Evolutionary conservation across 2,888 invertebrate genomes (phyloP).

Genomic region (Zelleria hepariella): DNA sequence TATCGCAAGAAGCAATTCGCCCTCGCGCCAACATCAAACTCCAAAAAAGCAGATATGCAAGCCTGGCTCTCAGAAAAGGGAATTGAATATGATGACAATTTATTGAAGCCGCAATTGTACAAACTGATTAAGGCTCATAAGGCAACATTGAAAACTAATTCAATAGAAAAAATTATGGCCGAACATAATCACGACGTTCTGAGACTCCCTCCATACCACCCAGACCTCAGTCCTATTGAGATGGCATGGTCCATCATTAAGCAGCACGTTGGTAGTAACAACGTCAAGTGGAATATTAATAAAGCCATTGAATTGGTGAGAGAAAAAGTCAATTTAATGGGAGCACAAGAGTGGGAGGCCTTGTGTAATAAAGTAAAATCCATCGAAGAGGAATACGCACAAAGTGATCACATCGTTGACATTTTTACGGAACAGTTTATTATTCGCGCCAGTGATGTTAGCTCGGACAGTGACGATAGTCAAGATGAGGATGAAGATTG

Average conservation of each 20-base stretch:
- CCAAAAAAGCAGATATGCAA: slow-evolving; percentile 6
- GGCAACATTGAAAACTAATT: not conserved
- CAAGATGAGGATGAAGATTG: not conserved
- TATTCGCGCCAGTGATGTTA: not conserved
- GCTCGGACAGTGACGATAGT: not conserved
- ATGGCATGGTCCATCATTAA: slow-evolving; percentile 6
- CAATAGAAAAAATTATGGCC: slow-evolving; percentile 4
- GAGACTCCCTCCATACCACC: slow-evolving; percentile 7
- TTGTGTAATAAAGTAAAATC: slow-evolving; percentile 12
- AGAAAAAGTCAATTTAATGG: slow-evolving; percentile 9
- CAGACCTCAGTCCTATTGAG: slow-evolving; percentile 4
- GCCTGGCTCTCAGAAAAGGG: not conserved
- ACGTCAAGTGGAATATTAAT: slow-evolving; percentile 7
- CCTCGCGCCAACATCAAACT: not conserved
- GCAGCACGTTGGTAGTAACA: not conserved
- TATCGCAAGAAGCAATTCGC: slow-evolving; percentile 11
- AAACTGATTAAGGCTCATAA: slow-evolving; percentile 2
- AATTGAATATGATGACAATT: not conserved
- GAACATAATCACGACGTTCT: slow-evolving; percentile 2
- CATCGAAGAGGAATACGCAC: slow-evolving; percentile 13
- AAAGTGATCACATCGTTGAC: slow-evolving; percentile 15
- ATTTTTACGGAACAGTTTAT: slow-evolving; percentile 10
- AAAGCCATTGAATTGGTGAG: not conserved
- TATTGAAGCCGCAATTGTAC: slow-evolving; percentile 7
- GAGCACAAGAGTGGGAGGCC: slow-evolving; percentile 8